Conservation (phyloP, 2,888 invertebrate genomes). For the Agrochola lychnidis region DNA sequence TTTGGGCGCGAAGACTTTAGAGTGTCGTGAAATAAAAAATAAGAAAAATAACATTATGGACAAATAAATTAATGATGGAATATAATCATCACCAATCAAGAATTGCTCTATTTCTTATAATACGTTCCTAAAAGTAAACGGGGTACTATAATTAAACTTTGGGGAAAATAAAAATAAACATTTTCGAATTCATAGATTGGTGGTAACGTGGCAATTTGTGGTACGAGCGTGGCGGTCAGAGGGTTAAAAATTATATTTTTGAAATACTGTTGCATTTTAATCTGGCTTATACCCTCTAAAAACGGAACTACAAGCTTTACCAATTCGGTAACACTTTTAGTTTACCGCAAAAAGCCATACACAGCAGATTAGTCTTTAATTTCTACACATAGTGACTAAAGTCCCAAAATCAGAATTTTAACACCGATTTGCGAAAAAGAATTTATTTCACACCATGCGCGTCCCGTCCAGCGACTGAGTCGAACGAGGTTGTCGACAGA, state of each 20-base stretch:
- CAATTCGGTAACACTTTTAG: slow-evolving; percentile 51
- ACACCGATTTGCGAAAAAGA: slow-evolving; percentile 47
- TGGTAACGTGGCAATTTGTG: slow-evolving; percentile 47
- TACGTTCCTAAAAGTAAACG: slow-evolving; percentile 14
- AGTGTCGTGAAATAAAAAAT: background rate
- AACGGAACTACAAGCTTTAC: slow-evolving; percentile 60
- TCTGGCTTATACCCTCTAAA: slow-evolving; percentile 51
- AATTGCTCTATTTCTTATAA: slow-evolving; percentile 7
- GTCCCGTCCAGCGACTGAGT: slow-evolving; percentile 60
- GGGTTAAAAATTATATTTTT: slow-evolving; percentile 51
- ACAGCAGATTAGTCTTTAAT: slow-evolving; percentile 45
- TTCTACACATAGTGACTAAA: slow-evolving; percentile 19
- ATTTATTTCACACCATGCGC: slow-evolving; percentile 70
- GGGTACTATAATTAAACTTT: background rate
- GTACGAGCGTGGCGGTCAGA: slow-evolving; percentile 63
- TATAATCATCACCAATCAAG: slow-evolving; percentile 3
- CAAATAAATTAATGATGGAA: background rate
- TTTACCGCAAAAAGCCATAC: slow-evolving; percentile 56
- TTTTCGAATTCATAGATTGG: slow-evolving; percentile 14
- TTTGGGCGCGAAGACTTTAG: slow-evolving; percentile 16
- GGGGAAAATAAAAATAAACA: background rate
- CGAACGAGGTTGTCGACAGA: slow-evolving; percentile 72
- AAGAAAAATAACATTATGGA: too few relatives aligned
- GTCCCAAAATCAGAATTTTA: slow-evolving; percentile 67
- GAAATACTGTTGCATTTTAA: slow-evolving; percentile 31